A percentile compares a stretch with the other conserved stretches of the same genome.
Evolutionary conservation across 64 coral and sea anemone species (phyloP).

Genomic region (Trachythela sp.): DNA sequence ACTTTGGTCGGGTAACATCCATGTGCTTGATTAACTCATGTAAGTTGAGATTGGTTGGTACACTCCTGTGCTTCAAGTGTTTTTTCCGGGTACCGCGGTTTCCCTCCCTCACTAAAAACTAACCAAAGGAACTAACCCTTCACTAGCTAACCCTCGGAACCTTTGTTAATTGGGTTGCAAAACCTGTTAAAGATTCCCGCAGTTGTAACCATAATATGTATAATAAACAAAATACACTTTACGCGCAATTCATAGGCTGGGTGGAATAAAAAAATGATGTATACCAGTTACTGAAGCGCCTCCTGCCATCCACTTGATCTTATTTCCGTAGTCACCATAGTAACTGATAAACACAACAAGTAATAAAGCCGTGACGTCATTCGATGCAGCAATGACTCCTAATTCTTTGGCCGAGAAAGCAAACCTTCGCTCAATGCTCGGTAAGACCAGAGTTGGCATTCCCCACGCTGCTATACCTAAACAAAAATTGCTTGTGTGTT

Average conservation of each 20-base stretch:
- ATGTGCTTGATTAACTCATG: too few species aligned
- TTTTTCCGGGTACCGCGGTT: too few species aligned
- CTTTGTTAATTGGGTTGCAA: too few species aligned
- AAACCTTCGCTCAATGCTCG: not conserved
- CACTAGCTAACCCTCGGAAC: too few species aligned
- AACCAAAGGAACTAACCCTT: too few species aligned
- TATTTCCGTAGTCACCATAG: slow-evolving; percentile 9
- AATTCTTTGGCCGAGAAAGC: not conserved
- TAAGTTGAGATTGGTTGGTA: too few species aligned
- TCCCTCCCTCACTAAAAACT: too few species aligned
- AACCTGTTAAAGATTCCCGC: not conserved
- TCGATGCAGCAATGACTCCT: not conserved
- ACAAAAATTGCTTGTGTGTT: too few species aligned
- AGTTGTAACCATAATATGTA: not conserved
- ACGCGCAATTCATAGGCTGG: too few species aligned
- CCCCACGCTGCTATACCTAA: not conserved
- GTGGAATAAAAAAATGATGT: too few species aligned
- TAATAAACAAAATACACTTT: not conserved
- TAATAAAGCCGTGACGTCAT: not conserved
- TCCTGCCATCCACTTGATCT: not conserved
- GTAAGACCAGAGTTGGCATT: not conserved
- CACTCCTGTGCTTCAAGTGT: too few species aligned
- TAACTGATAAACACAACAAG: slow-evolving; percentile 18
- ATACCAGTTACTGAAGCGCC: not conserved
- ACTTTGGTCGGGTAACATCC: too few species aligned